Conservation (phyloP, 35 echinoderm and acorn worm species). For the Apostichopus japonicus region DNA sequence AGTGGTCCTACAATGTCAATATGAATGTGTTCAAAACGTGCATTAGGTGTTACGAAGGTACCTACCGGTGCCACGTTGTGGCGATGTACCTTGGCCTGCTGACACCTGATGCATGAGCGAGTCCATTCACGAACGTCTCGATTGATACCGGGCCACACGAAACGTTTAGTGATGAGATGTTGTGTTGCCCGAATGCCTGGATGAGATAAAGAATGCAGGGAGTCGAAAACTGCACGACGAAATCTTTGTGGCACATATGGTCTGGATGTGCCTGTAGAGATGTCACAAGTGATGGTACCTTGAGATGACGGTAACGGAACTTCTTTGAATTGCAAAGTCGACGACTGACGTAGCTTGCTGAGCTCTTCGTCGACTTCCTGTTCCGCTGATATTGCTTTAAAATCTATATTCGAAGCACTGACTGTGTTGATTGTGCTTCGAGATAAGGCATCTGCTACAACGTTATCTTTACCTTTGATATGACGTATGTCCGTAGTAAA, state of each 20-base stretch:
- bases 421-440: neutral
- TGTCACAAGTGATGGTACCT: slow-evolving; percentile 39
- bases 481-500: too few relatives aligned
- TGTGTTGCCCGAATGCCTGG: slow-evolving; percentile 61
- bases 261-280: slow-evolving; percentile 8
- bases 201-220: slow-evolving; percentile 31
- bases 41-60: slow-evolving; percentile 63
- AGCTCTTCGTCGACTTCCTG: slow-evolving; percentile 28
- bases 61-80: slow-evolving; percentile 56
- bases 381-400: slow-evolving; percentile 32
- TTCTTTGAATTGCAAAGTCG: neutral
- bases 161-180: slow-evolving; percentile 55
- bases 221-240: slow-evolving; percentile 29
- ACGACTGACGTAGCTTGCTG: neutral
- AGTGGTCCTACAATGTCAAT: slow-evolving; percentile 33
- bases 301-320: neutral
- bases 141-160: slow-evolving; percentile 76
- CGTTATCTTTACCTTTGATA: too few relatives aligned
- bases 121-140: slow-evolving; percentile 59
- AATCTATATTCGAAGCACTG: neutral
- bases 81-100: slow-evolving; percentile 62
- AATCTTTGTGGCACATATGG: slow-evolving; percentile 25
- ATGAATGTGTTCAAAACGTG: neutral
- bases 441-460: too few relatives aligned
- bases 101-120: slow-evolving; percentile 68